Evolutionary conservation across 2,888 invertebrate species (phyloP).

Genomic region (Caenorhabditis sp.): DNA sequence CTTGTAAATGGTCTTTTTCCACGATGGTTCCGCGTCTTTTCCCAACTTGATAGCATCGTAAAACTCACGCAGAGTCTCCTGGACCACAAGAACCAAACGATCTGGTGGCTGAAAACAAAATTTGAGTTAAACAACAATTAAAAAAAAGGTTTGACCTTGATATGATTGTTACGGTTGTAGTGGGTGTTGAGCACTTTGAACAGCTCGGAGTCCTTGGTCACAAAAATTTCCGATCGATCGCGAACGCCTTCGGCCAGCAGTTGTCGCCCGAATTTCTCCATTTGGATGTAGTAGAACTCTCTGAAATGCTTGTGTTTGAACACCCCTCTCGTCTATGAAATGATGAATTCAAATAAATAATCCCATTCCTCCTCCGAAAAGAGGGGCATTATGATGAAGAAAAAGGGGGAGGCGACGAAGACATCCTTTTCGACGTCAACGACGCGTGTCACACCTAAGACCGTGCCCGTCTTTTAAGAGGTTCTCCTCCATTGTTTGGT

Average conservation of each 20-base stretch:
- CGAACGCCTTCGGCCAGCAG: constrained; percentile 96
- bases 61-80: constrained; percentile 97
- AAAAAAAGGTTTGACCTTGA: constrained; percentile 83
- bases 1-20: constrained; percentile 99
- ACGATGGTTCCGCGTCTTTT: constrained; percentile 97
- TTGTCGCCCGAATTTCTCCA: constrained; percentile 99
- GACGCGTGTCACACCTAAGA: constrained; percentile 52
- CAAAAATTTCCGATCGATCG: constrained; percentile 88
- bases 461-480: neutral
- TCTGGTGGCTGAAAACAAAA: constrained; percentile 90
- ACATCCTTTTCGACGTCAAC: constrained; percentile 41
- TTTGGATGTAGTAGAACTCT: constrained; percentile 99
- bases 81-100: constrained; percentile 96
- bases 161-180: constrained; percentile 97
- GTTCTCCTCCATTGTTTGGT: constrained; percentile 25
- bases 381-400: constrained; percentile 24
- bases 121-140: neutral
- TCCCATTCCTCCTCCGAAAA: constrained; percentile 11
- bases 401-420: constrained; percentile 5
- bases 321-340: too few relatives aligned
- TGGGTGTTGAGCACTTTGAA: constrained; percentile 98
- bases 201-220: constrained; percentile 95
- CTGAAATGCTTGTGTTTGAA: constrained; percentile 82
- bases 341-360: constrained; percentile 36
- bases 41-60: constrained; percentile 97